A percentile compares a stretch with the other conserved stretches of the same genome.
Evolutionary conservation across 2,113 vertebrate species (phyloP).

Genomic region (Naja naja): DNA sequence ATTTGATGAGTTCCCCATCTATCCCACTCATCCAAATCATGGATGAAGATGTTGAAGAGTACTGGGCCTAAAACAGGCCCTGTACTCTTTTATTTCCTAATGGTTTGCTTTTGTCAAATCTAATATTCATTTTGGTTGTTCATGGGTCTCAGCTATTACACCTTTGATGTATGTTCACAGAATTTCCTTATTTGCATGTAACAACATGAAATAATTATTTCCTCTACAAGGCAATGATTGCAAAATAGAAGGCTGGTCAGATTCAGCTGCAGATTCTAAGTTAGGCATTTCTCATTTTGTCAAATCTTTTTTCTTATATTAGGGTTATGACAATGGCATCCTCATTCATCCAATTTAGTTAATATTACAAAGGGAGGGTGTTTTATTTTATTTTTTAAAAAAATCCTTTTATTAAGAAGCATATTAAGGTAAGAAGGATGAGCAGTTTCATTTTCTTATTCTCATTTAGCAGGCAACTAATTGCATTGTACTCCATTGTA

Average conservation of each 20-base stretch:
- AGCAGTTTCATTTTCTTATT: neutral
- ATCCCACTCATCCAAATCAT: too few relatives aligned
- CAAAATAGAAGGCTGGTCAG: neutral
- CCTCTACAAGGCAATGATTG: neutral
- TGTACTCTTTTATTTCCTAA: neutral
- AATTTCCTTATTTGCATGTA: neutral
- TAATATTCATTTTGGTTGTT: conserved; percentile 13
- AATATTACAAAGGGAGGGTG: neutral
- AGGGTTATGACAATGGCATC: neutral
- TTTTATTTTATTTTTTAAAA: neutral
- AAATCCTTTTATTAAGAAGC: neutral
- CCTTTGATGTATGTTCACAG: neutral
- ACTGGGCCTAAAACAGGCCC: too few relatives aligned
- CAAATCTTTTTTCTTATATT: neutral
- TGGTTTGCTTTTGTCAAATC: neutral
- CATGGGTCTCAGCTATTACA: neutral
- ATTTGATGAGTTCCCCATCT: too few relatives aligned
- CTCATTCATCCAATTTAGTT: neutral
- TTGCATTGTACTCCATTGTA: neutral
- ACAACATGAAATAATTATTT: neutral
- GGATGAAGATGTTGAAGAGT: too few relatives aligned
- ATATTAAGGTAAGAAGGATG: neutral
- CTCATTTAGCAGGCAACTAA: neutral
- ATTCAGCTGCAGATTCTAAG: neutral
- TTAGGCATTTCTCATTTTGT: neutral